Evolutionary conservation across 2,797 vertebrate species (phyloP).

Genomic region (Mastacembelus armatus): DNA sequence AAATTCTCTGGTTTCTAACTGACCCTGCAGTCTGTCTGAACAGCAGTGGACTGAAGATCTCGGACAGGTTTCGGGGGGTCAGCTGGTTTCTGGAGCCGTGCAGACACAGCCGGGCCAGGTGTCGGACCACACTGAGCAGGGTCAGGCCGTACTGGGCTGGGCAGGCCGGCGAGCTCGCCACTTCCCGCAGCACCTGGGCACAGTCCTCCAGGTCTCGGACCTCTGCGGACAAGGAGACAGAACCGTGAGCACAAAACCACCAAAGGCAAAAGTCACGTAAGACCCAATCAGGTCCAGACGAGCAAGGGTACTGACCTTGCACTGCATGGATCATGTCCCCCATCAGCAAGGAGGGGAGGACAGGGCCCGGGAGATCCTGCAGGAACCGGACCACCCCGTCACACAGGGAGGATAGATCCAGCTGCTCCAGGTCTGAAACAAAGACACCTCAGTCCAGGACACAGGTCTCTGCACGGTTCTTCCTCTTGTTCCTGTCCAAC

Average conservation of each 20-base stretch:
- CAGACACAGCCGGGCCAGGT: constrained; percentile 89
- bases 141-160: constrained; percentile 91
- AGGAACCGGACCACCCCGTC: constrained; percentile 90
- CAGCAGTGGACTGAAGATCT: constrained; percentile 89
- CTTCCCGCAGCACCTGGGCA: constrained; percentile 86
- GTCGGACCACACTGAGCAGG: constrained; percentile 90
- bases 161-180: constrained; percentile 85
- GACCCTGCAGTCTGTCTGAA: constrained; percentile 87
- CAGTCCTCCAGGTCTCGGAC: constrained; percentile 88
- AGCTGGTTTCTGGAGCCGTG: constrained; percentile 85
- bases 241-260: neutral
- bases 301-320: constrained; percentile 81
- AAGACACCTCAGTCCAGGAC: constrained; percentile 2
- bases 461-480: too few species aligned
- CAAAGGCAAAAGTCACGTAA: accelerated
- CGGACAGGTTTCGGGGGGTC: constrained; percentile 83
- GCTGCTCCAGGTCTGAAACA: constrained; percentile 86
- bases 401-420: constrained; percentile 85
- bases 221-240: constrained; percentile 76
- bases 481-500: too few species aligned
- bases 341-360: constrained; percentile 88
- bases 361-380: constrained; percentile 89
- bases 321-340: constrained; percentile 87
- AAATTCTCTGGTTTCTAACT: constrained; percentile 34
- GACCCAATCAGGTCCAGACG: neutral